These are phyloP conservation scores for Mylabris phalerata DNA, from an alignment of 1,140 invertebrate genomes.

Conservation along the genomic window DNA sequence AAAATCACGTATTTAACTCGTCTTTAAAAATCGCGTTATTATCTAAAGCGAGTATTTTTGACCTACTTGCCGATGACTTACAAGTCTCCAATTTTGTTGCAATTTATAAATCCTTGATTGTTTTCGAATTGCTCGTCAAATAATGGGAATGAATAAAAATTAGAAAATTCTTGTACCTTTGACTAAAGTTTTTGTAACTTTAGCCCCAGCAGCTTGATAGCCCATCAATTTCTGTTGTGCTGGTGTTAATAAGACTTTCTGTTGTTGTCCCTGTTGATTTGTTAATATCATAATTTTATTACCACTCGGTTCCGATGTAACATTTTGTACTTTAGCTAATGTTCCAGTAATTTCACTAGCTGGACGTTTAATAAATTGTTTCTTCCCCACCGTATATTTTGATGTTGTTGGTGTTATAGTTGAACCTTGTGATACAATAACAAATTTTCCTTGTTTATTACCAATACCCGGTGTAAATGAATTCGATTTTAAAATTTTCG, in stretches of 20 bases:
- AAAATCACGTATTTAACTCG: too few relatives aligned
- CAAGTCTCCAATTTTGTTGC: too few relatives aligned
- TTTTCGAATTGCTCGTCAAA: too few relatives aligned
- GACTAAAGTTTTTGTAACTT: conserved; percentile 42
- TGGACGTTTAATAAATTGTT: conserved; percentile 41
- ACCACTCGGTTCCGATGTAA: conserved; percentile 29
- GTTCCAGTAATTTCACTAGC: conserved; percentile 22
- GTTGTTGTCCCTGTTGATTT: conserved; percentile 50
- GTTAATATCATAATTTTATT: conserved; percentile 55
- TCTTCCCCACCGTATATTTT: conserved; percentile 32
- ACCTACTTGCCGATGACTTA: too few relatives aligned
- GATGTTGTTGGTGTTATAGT: conserved; percentile 19
- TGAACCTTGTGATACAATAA: conserved; percentile 49
- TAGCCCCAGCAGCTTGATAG: conserved; percentile 43
- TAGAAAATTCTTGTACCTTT: conserved; percentile 16
- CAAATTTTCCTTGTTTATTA: conserved; percentile 51
- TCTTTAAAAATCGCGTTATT: too few relatives aligned
- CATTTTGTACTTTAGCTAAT: conserved; percentile 34
- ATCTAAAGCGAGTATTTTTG: too few relatives aligned
- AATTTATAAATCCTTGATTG: too few relatives aligned
- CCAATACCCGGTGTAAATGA: conserved; percentile 23
- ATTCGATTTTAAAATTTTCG: conserved; percentile 6
- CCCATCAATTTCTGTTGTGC: conserved; percentile 52
- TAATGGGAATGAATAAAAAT: background rate
- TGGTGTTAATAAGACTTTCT: conserved; percentile 49